Evolutionary conservation across 2,888 invertebrate species (phyloP).

Genomic region (Sinopyrophorus schimmeli): DNA sequence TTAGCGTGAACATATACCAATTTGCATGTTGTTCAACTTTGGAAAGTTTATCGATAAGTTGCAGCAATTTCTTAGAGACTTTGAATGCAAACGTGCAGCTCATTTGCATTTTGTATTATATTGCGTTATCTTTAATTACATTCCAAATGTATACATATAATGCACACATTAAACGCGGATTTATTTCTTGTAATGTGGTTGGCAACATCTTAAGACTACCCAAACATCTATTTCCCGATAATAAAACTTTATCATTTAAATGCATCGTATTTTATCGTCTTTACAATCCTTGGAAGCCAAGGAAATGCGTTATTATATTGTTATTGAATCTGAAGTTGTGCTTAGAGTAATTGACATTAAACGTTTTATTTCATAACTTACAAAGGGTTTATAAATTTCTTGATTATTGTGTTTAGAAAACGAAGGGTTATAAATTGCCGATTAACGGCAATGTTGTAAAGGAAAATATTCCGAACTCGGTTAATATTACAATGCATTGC

Average conservation of each 20-base stretch:
- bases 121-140: conserved; percentile 24
- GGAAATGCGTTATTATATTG: too few relatives aligned
- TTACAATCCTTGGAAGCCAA: too few relatives aligned
- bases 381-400: too few relatives aligned
- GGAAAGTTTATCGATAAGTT: conserved; percentile 20
- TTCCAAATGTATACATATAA: conserved; percentile 18
- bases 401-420: too few relatives aligned
- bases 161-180: conserved; percentile 10
- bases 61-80: conserved; percentile 17
- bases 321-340: too few relatives aligned
- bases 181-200: conserved; percentile 4
- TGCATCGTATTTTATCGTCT: conserved; percentile 1
- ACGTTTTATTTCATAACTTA: too few relatives aligned
- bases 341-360: too few relatives aligned
- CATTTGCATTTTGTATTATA: conserved; percentile 24
- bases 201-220: neutral
- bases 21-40: conserved; percentile 23
- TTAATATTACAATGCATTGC: too few relatives aligned
- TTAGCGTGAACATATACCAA: conserved; percentile 22
- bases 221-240: neutral
- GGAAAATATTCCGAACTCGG: too few relatives aligned
- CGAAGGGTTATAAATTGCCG: too few relatives aligned
- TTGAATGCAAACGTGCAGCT: conserved; percentile 14
- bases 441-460: too few relatives aligned
- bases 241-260: neutral